A percentile compares a stretch with the other conserved stretches of the same genome.
Conservation (phyloP, 2,888 invertebrate genomes). For the Andrena camellia region DNA sequence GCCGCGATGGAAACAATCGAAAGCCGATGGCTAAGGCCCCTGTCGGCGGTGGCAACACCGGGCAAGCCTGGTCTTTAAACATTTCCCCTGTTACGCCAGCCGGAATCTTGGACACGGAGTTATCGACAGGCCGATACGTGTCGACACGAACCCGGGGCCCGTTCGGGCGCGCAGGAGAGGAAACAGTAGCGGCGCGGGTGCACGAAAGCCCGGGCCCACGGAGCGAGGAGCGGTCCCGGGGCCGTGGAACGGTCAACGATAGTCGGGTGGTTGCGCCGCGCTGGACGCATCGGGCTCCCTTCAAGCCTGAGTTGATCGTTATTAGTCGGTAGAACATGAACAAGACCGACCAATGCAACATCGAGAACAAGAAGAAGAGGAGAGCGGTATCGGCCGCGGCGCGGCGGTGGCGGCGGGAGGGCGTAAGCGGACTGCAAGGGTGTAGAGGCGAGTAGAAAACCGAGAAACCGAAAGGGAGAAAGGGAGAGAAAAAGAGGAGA, state of each 20-base stretch:
- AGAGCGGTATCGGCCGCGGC: background rate
- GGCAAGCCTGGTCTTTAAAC: conserved; percentile 58
- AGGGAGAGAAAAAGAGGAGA: conserved; percentile 14
- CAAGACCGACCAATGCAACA: conserved; percentile 30
- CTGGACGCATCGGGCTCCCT: conserved; percentile 58
- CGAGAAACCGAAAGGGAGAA: conserved; percentile 36
- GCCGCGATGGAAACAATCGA: conserved; percentile 47
- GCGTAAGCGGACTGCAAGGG: conserved; percentile 46
- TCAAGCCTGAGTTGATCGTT: conserved; percentile 73
- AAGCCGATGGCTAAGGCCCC: conserved; percentile 25
- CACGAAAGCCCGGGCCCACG: background rate
- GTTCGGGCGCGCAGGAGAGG: conserved; percentile 19
- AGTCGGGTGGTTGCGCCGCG: conserved; percentile 58
- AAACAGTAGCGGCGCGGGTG: conserved; percentile 45
- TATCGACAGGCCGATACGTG: conserved; percentile 62
- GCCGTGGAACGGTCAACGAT: conserved; percentile 48
- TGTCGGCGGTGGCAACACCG: conserved; percentile 42
- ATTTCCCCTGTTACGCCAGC: conserved; percentile 50
- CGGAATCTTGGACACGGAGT: conserved; percentile 55
- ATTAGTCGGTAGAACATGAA: conserved; percentile 66
- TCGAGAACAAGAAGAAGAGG: conserved; percentile 20
- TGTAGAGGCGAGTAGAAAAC: conserved; percentile 44
- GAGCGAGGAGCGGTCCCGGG: conserved; percentile 18
- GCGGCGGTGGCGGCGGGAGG: background rate
- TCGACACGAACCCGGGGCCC: conserved; percentile 46